Evolutionary conservation across 1,140 invertebrate species (phyloP).

Genomic region (Formica selysi): DNA sequence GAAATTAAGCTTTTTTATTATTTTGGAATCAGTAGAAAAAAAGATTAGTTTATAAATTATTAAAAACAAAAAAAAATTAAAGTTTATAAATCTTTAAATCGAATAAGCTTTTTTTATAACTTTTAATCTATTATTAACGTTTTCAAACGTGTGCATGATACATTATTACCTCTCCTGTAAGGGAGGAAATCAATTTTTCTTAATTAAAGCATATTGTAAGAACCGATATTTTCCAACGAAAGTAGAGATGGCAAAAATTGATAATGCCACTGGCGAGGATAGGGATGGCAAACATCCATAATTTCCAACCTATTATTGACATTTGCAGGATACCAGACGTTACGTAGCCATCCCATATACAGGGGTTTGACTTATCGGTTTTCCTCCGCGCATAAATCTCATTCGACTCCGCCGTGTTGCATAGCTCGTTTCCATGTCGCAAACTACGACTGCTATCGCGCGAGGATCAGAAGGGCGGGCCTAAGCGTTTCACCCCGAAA

Average conservation of each 20-base stretch:
- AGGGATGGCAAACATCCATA: constrained; percentile 31
- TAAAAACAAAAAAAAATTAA: constrained; percentile 17
- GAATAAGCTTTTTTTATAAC: not conserved
- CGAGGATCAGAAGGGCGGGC: constrained; percentile 67
- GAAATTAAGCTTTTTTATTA: not conserved
- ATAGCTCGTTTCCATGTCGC: constrained; percentile 50
- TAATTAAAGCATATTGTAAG: not conserved
- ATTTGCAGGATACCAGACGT: constrained; percentile 28
- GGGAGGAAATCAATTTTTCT: not conserved
- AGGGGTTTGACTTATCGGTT: constrained; percentile 41
- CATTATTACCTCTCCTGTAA: constrained; percentile 2
- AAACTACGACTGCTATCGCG: constrained; percentile 59
- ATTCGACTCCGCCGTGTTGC: constrained; percentile 31
- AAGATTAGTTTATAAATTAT: not conserved
- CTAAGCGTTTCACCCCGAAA: constrained; percentile 57
- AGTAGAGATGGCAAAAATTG: not conserved
- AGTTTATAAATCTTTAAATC: not conserved
- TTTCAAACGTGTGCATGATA: not conserved
- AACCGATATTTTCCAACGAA: not conserved
- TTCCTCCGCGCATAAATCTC: constrained; percentile 41
- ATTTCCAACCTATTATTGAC: constrained; percentile 37
- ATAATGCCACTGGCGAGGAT: constrained; percentile 23
- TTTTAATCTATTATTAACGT: not conserved
- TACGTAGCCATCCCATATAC: constrained; percentile 12
- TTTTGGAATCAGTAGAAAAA: not conserved